Evolutionary conservation across 2,113 vertebrate genomes (phyloP).

Genomic region (Malurus elegans): DNA sequence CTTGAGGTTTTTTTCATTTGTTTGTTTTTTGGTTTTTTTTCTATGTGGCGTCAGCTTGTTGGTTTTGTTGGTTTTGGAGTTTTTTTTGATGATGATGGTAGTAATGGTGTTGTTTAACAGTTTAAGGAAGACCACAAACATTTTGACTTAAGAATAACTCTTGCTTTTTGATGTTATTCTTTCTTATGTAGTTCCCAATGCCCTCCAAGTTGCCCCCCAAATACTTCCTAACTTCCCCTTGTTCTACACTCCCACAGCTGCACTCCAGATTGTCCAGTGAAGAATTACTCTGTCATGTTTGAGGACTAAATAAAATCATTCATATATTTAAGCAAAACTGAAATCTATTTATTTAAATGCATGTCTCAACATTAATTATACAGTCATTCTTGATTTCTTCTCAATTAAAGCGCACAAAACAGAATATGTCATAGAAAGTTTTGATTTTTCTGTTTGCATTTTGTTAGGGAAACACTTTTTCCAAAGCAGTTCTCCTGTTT

Average conservation of each 20-base stretch:
- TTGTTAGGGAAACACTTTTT: background rate
- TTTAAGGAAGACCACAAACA: background rate
- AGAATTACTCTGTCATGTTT: background rate
- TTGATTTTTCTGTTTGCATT: slow-evolving; percentile 3
- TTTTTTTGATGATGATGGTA: background rate
- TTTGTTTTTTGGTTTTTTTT: background rate
- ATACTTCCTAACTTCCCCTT: background rate
- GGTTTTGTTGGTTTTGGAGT: background rate
- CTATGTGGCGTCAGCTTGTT: background rate
- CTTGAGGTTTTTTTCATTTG: background rate
- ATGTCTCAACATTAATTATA: background rate
- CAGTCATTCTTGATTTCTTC: background rate
- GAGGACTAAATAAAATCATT: background rate
- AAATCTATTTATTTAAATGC: slow-evolving; percentile 8
- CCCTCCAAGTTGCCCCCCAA: background rate
- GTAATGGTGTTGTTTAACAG: background rate
- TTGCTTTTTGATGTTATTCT: background rate
- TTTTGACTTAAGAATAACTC: background rate
- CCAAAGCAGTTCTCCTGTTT: background rate
- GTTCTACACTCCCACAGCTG: background rate
- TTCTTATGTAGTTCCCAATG: background rate
- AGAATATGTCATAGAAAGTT: background rate
- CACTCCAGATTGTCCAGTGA: slow-evolving; percentile 4
- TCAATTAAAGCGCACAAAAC: background rate
- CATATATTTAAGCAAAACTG: background rate